Base-by-base conservation (phyloP, 1,140 invertebrate species). In the Scaptomyza pallida region DNA sequence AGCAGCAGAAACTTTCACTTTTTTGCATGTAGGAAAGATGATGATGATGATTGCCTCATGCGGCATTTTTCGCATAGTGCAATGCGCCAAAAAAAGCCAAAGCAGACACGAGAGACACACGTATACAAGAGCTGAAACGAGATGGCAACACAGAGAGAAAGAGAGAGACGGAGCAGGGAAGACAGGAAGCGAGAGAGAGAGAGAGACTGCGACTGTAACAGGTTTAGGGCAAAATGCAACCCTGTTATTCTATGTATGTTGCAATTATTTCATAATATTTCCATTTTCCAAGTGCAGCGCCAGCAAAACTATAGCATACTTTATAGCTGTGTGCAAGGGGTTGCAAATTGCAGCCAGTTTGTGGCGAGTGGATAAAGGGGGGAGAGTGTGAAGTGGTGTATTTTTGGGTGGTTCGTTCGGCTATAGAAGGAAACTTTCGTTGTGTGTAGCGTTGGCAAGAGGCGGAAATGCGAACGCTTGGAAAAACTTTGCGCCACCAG, bases 1-100 rank as follows among this genome's bases (percentile, higher is more conserved):
- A 88, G 57, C 67, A 63, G 65, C 72, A 89, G 64, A 75, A 89
- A 88, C 83, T 88, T 88, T 88, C 82, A 88, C 82, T 88, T 88
- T n/a, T 88, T 88, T 78, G 82, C 82, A 81, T 78, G 57, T 23
- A 16, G 30, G 13, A 21, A 26, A 5, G 23, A 26, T n/a, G n/a
- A n/a, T n/a, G 26, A 30, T n/a, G 26, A 30, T 30, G 26, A 33
- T 48, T 56, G 47, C 78, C 78, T 81, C 78, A 81, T 86, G 82
- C 82, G 82, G 82, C 82, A 86, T 74, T 85, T 85, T 77, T 78
- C 71, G 71, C 52, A 43, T 70, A 86, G 83, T 86, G 82, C 82
- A 86, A 88, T 86, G 82, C 82, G 82, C 82, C 82, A 88, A 88
- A 86, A 88, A 68, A 6, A 30, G 9, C 61, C 65, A 82, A 63